A percentile compares a stretch with the other conserved stretches of the same genome.
These are phyloP conservation scores for Bellardia bayeri DNA, from an alignment of 2,888 invertebrate genomes.

Conservation along the genomic window DNA sequence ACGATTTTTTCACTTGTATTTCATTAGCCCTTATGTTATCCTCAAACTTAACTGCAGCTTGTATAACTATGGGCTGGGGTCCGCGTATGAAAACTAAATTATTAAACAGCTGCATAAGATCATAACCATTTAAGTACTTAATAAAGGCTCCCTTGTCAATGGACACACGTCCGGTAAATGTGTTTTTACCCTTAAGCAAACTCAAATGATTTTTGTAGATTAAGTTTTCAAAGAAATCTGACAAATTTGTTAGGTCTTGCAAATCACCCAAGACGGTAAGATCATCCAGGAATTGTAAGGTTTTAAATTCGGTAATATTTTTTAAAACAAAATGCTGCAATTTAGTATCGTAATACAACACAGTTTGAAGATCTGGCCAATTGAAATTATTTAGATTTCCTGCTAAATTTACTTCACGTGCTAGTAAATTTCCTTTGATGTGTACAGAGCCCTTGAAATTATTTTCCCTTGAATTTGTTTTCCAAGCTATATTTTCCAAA, in stretches of 20 bases:
- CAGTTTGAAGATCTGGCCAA: conserved; percentile 65
- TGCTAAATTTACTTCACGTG: conserved; percentile 74
- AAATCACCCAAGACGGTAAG: conserved; percentile 78
- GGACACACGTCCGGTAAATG: conserved; percentile 80
- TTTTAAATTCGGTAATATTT: conserved; percentile 75
- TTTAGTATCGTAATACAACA: conserved; percentile 77
- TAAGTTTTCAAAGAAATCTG: conserved; percentile 79
- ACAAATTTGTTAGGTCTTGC: conserved; percentile 77
- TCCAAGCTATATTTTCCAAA: conserved; percentile 83
- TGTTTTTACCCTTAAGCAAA: conserved; percentile 78
- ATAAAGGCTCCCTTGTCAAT: conserved; percentile 82
- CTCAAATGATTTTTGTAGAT: conserved; percentile 77
- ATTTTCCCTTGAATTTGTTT: conserved; percentile 69
- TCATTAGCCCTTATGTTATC: conserved; percentile 78
- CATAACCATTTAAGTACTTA: conserved; percentile 79
- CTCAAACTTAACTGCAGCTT: conserved; percentile 82
- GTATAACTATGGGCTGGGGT: conserved; percentile 76
- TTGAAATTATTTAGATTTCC: conserved; percentile 76
- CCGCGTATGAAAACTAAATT: conserved; percentile 83
- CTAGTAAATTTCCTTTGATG: conserved; percentile 79
- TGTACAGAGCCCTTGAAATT: conserved; percentile 77
- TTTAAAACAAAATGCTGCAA: conserved; percentile 78
- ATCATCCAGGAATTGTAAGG: conserved; percentile 67
- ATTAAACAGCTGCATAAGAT: conserved; percentile 81
- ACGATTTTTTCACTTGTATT: conserved; percentile 76